Evolutionary conservation across 1,140 invertebrate species (phyloP), one percentile per base, ranked within the genome.

Genomic region (Papilio polytes): DNA sequence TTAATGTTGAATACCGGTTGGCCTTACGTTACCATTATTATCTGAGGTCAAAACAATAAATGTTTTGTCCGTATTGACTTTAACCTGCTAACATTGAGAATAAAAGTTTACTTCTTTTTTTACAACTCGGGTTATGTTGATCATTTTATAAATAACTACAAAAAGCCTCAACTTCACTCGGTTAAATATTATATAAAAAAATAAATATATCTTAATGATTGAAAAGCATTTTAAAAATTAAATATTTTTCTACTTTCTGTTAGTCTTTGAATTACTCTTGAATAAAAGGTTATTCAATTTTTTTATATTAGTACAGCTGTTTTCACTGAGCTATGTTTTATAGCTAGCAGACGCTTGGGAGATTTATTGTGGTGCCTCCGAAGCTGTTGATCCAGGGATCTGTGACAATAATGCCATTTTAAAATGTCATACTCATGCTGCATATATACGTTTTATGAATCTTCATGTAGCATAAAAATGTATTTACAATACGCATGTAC

Each of bases 361-460:
- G 41, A 76, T 76, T 76, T 76, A 76, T 76, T 51, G 46, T 76
- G 20, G 46, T 20, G 20, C 74, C 7, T 48, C 74, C 74, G 4
- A 51, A 26, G 20, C 7, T 76, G 74, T 51, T 76, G 74, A 76
- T 76, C 63, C 63, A 13, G 63, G 22, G 63, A 70, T 70, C 22
- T 70, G 63, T 70, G 26, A 63, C 59, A 22, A 70, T 70, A 70
- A 70, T 70, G 13, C 26, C 3, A 70, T 4, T 31, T 70, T 70
- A 70, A 70, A 70, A 70, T 70, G 63, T 70, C 8, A 12, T 70
- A 31, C 13, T 31, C 63, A 15, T 70, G 63, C 26, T 36, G 63
- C 26, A 70, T 70, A 36, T 2, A 70, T 70, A 18, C 36, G 13
- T 63, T 63, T 26, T 70, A 70, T 70, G 63, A 26, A 70, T 0